Evolutionary conservation across 2,888 invertebrate genomes (phyloP), one percentile per base, ranked within the genome.

Genomic region (Actias luna): DNA sequence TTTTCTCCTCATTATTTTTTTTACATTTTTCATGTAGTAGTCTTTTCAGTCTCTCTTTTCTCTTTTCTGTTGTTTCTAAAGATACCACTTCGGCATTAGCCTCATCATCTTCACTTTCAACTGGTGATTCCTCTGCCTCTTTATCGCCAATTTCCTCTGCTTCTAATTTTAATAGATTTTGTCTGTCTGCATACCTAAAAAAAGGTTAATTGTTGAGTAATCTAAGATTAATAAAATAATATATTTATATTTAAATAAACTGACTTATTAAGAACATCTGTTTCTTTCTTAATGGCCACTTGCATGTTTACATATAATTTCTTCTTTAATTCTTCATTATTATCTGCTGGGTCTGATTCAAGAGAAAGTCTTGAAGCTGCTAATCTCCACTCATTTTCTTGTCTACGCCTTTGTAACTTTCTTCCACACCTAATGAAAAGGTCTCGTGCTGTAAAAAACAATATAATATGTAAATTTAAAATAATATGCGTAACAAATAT

Each of bases 391-490:
- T 95, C 93, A 80, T 95, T 95, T 69, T 94, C 93, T 74, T 94
- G 94, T 58, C 96, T 90, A 12, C 95, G 88, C 46, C 93, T 87
- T 85, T 96, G 95, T 50, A 96, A 80, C 72, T 94, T 89, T 67
- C 92, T 94, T 0, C 96, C 96, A 67, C 96, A 94, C 77, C 95
- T 94, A 50, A 89, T 87, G 73, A 96, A 96, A 25, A 95, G 92
- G 74, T 94, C 94, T 68, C 94, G 90, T 4, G 96, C 95, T 94
- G 82, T 46, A 82, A 81, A 33, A 58, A 57, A 57, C 46, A 36
- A 58, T 46, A n/a, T 8, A 59, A 27, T 61, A 57, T 18, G 46
- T 29, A n/a, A n/a, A 62, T 61, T 36, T 16, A 12, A 59, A 59
- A 58, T 7, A 33, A 33, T 33, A 33, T 7, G 5, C 5, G 5